phyloP scores from a whole-genome alignment of 2,797 vertebrate species.

The Xyrichtys novacula region DNA sequence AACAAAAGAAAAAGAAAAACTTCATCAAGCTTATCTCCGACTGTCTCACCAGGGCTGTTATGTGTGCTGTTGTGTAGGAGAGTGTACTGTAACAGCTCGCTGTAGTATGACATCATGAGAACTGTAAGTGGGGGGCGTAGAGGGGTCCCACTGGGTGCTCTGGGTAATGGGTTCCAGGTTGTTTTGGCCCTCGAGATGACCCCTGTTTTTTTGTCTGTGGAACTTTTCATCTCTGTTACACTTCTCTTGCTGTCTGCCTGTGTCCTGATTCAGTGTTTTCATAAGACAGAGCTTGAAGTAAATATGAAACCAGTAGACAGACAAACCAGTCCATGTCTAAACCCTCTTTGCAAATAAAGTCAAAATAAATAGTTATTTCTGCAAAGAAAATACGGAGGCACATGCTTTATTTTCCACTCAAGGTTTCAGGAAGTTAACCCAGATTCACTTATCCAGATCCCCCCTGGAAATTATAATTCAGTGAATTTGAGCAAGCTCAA shows the following conservation, averaged over 20 bases:
- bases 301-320: no score
- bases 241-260: neutral
- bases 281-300: neutral
- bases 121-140: conserved; percentile 61
- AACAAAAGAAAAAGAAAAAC: conserved; percentile 37
- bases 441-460: no score
- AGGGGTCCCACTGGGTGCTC: conserved; percentile 62
- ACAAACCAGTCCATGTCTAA: no score
- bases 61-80: conserved; percentile 60
- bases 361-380: no score
- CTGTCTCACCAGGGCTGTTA: conserved; percentile 47
- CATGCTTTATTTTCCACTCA: no score
- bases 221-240: conserved; percentile 23
- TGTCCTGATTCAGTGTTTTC: neutral
- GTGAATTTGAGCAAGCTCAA: no score
- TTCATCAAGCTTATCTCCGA: conserved; percentile 67
- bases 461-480: no score
- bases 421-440: no score
- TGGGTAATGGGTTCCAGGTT: conserved; percentile 76
- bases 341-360: no score
- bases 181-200: conserved; percentile 63
- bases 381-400: no score
- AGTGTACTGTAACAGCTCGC: conserved; percentile 35
- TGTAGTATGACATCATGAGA: conserved; percentile 82
- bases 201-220: conserved; percentile 29